Evolutionary conservation across 2,113 vertebrate genomes (phyloP), one percentile per base, ranked within the genome.

Genomic region (Euleptes europaea): DNA sequence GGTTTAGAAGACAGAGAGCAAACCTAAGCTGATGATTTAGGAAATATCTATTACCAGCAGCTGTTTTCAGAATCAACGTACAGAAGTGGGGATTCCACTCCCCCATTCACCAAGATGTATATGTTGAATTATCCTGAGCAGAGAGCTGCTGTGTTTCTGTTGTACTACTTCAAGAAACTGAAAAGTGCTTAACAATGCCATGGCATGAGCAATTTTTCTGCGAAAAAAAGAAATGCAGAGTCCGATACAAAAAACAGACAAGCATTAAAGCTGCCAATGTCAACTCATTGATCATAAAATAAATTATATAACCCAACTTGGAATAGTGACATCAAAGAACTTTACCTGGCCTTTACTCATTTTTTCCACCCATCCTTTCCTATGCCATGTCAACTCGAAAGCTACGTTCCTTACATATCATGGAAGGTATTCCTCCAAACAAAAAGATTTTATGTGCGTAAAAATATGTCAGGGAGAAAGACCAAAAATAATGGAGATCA

Each of bases 181-280:
- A 91, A 89, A 93, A 90, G 83, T 1, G 3, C 73, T 88, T 86
- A 85, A 82, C 79, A 54, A 38, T 0, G 78, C 76, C 87, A 87
- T 19, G 80, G 88, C 49, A 10, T 0, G 0, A 95, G 80, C 85
- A 88, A 90, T 88, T 93, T 89, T 66, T 85, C 2, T 88, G 90
- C 86, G 88, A 94, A 89, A 94, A 90, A 91, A 76, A 91, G 21
- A 89, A 83, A 82, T 88, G 88, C 92, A 87, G 92, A 93, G 78
- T 86, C 92, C 91, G 92, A 94, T 88, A 81, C 65, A 90, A 90
- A 94, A 90, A 89, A 94, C 79, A 92, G 92, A 93, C 93, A 95
- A 91, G 90, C 12, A 0, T 92, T 91, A 92, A n/a, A 6, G 1
- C 88, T 91, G 92, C 82, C 87, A 74, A 70, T 38, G 40, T 31